Base-by-base conservation (phyloP, 1,140 invertebrate genomes). In the Cydia fagiglandana region DNA sequence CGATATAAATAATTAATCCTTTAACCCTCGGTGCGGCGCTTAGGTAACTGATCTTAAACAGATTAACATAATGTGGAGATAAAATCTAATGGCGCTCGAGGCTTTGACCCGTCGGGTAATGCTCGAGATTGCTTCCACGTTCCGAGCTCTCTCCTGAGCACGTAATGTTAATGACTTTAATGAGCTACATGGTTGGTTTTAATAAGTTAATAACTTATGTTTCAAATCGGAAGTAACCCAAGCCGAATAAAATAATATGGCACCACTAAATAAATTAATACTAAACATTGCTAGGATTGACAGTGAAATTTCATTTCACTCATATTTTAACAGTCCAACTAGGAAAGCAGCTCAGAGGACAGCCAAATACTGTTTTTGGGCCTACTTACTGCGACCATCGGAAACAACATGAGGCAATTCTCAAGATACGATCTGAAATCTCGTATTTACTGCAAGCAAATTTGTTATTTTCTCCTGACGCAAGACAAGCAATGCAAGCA, bases 41-140 rank as follows among this genome's bases (percentile, higher is more conserved):
- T 56, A 20, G n/a, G 53, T 56, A 7, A n/a, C 13, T 50, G 4
- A 50, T n/a, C 47, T 15, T 50, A 15, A 50, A 50, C 47, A 15
- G 10, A 47, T 45, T 53, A 53, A 53, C n/a, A 56, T 7, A 17
- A 17, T 0, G 7, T 56, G 53, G 53, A 56, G 53, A 17, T n/a
- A n/a, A 56, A 17, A 17, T 17, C 15, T 17, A 56, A 68, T 38
- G 30, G 24, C 64, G 45, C 45, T 1, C 45, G 12, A 47, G 13
- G 45, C 45, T 68, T 34, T 34, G 64, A 34, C 3, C 24, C 64
- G 64, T 4, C 64, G 53, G 10, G 53, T 68, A 68, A 68, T 68
- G 64, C 30, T 68, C 30, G 64, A 68, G 64, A 66, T 64, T 64
- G 66, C 66, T 70, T 34, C 30, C 66, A 38, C 34, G 34, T 45